Evolutionary conservation across 2,113 vertebrate species (phyloP).

Genomic region (Craseonycteris thonglongyai): DNA sequence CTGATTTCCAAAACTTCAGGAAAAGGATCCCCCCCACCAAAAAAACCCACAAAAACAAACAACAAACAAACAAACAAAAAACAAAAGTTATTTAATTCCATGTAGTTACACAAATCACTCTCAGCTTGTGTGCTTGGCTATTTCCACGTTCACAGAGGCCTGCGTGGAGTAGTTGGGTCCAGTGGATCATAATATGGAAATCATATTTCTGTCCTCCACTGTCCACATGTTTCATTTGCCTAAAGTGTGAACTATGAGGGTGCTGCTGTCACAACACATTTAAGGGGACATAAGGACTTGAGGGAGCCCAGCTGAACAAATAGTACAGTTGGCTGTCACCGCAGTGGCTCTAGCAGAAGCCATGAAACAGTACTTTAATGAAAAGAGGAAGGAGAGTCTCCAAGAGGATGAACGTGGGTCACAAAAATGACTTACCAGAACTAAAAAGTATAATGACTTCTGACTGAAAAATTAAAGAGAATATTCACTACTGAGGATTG

Average conservation of each 20-base stretch:
- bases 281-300: neutral
- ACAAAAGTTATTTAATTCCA: neutral
- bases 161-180: neutral
- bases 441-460: neutral
- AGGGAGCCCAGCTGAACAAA: neutral
- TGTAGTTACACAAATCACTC: neutral
- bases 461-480: neutral
- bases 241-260: neutral
- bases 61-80: too few relatives aligned
- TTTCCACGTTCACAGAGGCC: neutral
- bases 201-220: neutral
- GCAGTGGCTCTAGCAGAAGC: neutral
- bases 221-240: neutral
- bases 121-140: neutral
- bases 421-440: neutral
- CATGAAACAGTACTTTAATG: neutral
- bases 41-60: too few relatives aligned
- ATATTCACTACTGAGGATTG: neutral
- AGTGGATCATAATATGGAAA: neutral
- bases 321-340: neutral
- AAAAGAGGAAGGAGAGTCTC: neutral
- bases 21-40: neutral
- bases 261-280: neutral
- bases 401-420: neutral
- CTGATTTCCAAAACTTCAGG: neutral